Evolutionary conservation across 2,113 vertebrate genomes (phyloP).

Genomic region (Hypanus sabinus): DNA sequence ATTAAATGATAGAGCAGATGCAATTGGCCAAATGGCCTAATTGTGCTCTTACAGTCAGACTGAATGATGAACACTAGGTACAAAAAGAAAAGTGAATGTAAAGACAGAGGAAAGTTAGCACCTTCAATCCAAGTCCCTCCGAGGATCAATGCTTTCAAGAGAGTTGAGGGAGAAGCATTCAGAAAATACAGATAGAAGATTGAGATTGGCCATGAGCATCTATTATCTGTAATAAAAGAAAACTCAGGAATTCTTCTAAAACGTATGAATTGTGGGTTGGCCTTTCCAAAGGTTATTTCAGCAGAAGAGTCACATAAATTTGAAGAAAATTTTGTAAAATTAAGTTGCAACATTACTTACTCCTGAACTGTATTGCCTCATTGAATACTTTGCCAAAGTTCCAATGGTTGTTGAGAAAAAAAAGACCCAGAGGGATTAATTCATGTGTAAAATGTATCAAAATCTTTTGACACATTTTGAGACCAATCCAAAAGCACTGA

Average conservation of each 20-base stretch:
- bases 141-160: neutral
- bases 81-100: neutral
- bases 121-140: neutral
- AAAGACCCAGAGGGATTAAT: neutral
- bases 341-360: neutral
- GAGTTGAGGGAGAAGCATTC: neutral
- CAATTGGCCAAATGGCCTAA: no score
- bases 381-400: neutral
- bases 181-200: neutral
- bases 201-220: neutral
- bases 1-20: no score
- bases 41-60: no score
- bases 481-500: neutral
- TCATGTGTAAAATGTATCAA: neutral
- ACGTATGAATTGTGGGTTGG: neutral
- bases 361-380: neutral
- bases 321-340: neutral
- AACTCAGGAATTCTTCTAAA: neutral
- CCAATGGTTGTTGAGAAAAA: neutral
- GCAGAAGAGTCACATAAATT: neutral
- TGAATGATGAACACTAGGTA: neutral
- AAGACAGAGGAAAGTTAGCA: neutral
- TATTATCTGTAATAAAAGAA: neutral
- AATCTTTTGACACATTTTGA: neutral
- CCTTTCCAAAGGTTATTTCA: neutral